Conservation (phyloP, 2,888 invertebrate genomes). For the Hydropsyche betteni region DNA sequence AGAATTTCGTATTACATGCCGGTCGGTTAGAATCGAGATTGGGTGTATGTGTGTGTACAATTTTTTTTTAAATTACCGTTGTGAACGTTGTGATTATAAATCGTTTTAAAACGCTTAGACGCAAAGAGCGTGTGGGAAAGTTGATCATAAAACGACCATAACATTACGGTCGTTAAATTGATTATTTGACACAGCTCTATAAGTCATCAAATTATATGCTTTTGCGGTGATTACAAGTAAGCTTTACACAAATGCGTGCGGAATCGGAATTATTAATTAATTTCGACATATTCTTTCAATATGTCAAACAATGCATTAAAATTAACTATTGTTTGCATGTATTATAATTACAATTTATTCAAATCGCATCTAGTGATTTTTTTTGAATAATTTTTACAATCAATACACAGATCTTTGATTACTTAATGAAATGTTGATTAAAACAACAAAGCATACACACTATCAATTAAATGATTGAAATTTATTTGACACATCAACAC, state of each 20-base stretch:
- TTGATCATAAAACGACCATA: slow-evolving; percentile 33
- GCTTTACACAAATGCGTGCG: slow-evolving; percentile 17
- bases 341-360: too few species aligned
- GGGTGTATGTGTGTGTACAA: not conserved
- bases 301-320: too few species aligned
- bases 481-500: slow-evolving; percentile 14
- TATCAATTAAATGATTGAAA: slow-evolving; percentile 12
- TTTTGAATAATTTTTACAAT: not conserved
- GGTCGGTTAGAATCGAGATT: not conserved
- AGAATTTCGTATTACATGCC: not conserved
- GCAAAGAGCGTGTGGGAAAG: slow-evolving; percentile 35
- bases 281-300: not conserved
- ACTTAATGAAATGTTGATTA: slow-evolving; percentile 15
- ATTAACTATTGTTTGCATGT: too few species aligned
- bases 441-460: not conserved
- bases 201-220: slow-evolving; percentile 31
- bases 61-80: slow-evolving; percentile 31
- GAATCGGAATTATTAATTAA: slow-evolving; percentile 28
- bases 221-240: slow-evolving; percentile 4
- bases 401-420: slow-evolving; percentile 10
- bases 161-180: slow-evolving; percentile 32
- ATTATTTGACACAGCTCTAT: slow-evolving; percentile 30
- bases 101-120: slow-evolving; percentile 33
- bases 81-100: slow-evolving; percentile 33
- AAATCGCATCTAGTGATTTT: too few species aligned